Conservation (phyloP, 1,140 invertebrate genomes). For the Aphis gossypii region DNA sequence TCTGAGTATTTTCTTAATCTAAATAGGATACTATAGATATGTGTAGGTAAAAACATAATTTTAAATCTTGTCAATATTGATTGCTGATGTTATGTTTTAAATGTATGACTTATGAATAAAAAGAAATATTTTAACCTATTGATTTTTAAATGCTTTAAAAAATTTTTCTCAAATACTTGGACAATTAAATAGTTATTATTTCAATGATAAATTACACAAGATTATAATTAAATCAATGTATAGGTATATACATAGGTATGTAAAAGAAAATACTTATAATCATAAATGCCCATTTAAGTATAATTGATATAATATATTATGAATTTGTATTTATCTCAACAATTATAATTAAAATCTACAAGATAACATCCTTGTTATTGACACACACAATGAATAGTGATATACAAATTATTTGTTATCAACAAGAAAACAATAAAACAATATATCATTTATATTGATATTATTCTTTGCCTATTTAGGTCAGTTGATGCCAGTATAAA, state of each 20-base stretch:
- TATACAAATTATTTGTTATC: neutral
- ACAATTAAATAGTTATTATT: neutral
- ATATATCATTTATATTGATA: neutral
- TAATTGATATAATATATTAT: neutral
- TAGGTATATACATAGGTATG: no score
- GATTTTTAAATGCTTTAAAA: neutral
- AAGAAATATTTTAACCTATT: neutral
- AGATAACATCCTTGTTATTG: neutral
- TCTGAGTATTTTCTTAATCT: neutral
- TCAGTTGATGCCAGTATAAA: neutral
- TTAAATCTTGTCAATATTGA: neutral
- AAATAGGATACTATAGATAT: neutral
- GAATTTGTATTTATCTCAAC: neutral
- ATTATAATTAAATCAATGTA: neutral
- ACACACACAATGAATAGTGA: neutral
- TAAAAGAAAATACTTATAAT: neutral
- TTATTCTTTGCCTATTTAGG: neutral
- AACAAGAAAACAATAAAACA: slow-evolving; percentile 5
- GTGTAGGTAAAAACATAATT: neutral
- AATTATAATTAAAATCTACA: neutral
- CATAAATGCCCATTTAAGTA: neutral
- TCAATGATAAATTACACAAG: neutral
- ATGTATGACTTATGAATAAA: neutral
- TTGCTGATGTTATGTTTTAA: neutral
- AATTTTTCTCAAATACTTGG: neutral